Percentiles rank a stretch among this genome's conserved stretches.
Evolutionary conservation across 2,888 invertebrate species (phyloP).

Genomic region (Ennomos quercinarius): DNA sequence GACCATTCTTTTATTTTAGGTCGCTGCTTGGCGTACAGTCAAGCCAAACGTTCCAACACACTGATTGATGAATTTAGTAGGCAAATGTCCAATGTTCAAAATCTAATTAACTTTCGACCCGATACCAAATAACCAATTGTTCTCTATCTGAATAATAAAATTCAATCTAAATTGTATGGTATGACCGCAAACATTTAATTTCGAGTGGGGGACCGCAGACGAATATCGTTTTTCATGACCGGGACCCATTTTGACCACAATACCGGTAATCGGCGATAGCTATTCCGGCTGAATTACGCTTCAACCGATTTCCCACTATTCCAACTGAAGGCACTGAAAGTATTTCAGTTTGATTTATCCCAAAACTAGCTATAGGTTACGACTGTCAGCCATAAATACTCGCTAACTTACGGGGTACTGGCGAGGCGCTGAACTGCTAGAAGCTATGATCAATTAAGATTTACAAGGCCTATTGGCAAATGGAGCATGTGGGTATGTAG

Average conservation of each 20-base stretch:
- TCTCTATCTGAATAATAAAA: constrained; percentile 2
- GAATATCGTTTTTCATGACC: constrained; percentile 73
- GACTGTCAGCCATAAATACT: constrained; percentile 19
- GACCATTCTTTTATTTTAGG: too few species aligned
- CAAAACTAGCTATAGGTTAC: constrained; percentile 13
- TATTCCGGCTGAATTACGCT: constrained; percentile 52
- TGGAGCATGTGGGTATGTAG: background rate
- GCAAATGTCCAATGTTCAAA: constrained; percentile 1
- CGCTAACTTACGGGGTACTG: constrained; percentile 6
- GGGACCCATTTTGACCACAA: constrained; percentile 66
- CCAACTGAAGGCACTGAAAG: constrained; percentile 24
- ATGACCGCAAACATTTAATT: constrained; percentile 48
- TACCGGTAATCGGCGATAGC: constrained; percentile 63
- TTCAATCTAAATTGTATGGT: constrained; percentile 40
- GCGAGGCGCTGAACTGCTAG: constrained; percentile 1
- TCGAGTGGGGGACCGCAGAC: constrained; percentile 51
- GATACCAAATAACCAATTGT: constrained; percentile 30
- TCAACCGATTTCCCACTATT: constrained; percentile 45
- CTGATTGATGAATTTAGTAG: too few species aligned
- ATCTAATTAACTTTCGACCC: constrained; percentile 1
- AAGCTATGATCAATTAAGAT: constrained; percentile 2
- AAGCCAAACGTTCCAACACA: too few species aligned
- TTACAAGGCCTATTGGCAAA: background rate
- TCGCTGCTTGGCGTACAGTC: too few species aligned
- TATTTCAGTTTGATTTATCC: constrained; percentile 29